Evolutionary conservation across 2,888 invertebrate species (phyloP).

Genomic region (Tinea semifulvella): DNA sequence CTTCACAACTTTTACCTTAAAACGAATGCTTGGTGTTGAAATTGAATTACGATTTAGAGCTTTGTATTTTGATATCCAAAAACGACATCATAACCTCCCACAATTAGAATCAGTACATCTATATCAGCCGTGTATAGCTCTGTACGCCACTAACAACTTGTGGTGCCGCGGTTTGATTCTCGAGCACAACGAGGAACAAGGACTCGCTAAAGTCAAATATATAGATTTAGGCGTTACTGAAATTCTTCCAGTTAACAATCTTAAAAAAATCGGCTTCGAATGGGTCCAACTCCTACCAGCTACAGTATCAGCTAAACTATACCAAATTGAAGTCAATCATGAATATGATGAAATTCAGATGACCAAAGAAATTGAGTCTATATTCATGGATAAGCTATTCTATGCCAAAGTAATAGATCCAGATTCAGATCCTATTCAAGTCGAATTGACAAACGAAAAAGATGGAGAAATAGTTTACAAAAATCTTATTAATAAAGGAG

Average conservation of each 20-base stretch:
- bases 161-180: constrained; percentile 79
- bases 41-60: neutral
- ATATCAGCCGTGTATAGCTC: constrained; percentile 70
- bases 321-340: constrained; percentile 40
- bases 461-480: constrained; percentile 34
- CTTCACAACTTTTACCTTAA: constrained; percentile 35
- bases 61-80: constrained; percentile 61
- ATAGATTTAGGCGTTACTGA: constrained; percentile 80
- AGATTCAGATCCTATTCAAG: constrained; percentile 28
- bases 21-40: neutral
- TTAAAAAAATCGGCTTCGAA: constrained; percentile 56
- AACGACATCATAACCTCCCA: constrained; percentile 33
- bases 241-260: constrained; percentile 44
- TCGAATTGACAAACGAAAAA: constrained; percentile 36
- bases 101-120: constrained; percentile 46
- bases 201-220: constrained; percentile 69
- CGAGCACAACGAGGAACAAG: constrained; percentile 45
- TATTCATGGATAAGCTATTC: constrained; percentile 41
- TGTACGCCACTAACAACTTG: constrained; percentile 65
- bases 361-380: constrained; percentile 31
- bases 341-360: constrained; percentile 33
- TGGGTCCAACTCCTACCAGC: constrained; percentile 61
- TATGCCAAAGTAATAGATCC: constrained; percentile 33
- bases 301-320: constrained; percentile 54
- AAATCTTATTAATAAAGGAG: constrained; percentile 32